Evolutionary conservation across 2,797 vertebrate species (phyloP).

Genomic region (Podargus strigoides): DNA sequence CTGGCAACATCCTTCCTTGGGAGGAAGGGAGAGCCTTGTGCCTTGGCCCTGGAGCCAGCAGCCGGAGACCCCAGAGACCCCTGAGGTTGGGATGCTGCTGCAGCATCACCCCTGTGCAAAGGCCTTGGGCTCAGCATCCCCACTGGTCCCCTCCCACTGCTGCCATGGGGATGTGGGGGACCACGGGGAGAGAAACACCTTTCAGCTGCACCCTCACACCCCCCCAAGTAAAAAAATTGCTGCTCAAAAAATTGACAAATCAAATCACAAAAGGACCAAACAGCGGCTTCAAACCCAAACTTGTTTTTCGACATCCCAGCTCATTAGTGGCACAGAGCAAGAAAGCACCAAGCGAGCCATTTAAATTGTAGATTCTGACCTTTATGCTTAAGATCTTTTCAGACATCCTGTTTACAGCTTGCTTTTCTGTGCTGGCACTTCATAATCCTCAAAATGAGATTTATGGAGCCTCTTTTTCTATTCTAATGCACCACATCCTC

Average conservation of each 20-base stretch:
- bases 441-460: constrained; percentile 57
- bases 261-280: not conserved
- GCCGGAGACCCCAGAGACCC: not conserved
- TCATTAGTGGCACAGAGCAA: constrained; percentile 10
- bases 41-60: not conserved
- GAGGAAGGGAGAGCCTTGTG: not conserved
- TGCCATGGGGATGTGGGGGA: accelerated
- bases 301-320: not conserved
- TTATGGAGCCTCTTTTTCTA: not conserved
- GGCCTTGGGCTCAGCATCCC: not conserved
- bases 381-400: constrained; percentile 50
- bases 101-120: not conserved
- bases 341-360: constrained; percentile 6
- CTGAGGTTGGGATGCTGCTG: not conserved
- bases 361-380: constrained; percentile 66
- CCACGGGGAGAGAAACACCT: not conserved
- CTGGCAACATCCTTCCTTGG: not conserved
- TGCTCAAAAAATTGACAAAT: not conserved
- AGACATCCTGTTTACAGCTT: constrained; percentile 37
- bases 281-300: not conserved
- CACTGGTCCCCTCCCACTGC: not conserved
- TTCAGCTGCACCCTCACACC: not conserved
- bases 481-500: not conserved
- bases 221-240: accelerated
- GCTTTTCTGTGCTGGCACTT: constrained; percentile 30